Percentiles rank a stretch among this genome's conserved stretches.
Evolutionary conservation across 2,113 vertebrate species (phyloP).

Genomic region (Nyctibius bracteatus): DNA sequence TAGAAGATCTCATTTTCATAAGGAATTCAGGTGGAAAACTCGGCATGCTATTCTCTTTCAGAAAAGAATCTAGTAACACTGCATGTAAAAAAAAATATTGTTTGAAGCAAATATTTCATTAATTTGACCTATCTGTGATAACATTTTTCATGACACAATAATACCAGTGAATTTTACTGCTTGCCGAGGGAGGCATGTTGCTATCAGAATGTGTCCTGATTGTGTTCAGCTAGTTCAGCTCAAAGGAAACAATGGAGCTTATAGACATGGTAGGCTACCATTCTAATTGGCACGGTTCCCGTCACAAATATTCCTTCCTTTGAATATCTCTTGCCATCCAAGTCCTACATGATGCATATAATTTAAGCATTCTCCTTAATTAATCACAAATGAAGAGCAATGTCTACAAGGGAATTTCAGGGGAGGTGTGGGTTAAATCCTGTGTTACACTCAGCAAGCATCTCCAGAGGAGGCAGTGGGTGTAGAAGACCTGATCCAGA

Average conservation of each 20-base stretch:
- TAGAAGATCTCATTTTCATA: background rate
- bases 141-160: background rate
- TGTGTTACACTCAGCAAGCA: background rate
- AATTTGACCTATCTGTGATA: background rate
- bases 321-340: constrained; percentile 2
- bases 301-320: background rate
- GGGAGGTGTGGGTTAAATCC: background rate
- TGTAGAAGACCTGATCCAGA: background rate
- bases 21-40: background rate
- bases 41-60: background rate
- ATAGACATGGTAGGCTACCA: constrained; percentile 16
- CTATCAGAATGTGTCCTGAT: background rate
- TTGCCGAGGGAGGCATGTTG: background rate
- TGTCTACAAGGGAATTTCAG: background rate
- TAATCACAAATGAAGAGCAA: constrained; percentile 4
- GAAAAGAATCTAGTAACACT: background rate
- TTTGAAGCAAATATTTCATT: background rate
- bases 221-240: background rate
- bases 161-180: background rate
- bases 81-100: background rate
- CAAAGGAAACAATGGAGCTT: background rate
- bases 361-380: background rate
- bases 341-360: background rate
- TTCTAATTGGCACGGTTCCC: constrained; percentile 29
- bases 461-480: background rate